phyloP scores from a whole-genome alignment of 2,113 vertebrate species.

The Rissa tridactyla region DNA sequence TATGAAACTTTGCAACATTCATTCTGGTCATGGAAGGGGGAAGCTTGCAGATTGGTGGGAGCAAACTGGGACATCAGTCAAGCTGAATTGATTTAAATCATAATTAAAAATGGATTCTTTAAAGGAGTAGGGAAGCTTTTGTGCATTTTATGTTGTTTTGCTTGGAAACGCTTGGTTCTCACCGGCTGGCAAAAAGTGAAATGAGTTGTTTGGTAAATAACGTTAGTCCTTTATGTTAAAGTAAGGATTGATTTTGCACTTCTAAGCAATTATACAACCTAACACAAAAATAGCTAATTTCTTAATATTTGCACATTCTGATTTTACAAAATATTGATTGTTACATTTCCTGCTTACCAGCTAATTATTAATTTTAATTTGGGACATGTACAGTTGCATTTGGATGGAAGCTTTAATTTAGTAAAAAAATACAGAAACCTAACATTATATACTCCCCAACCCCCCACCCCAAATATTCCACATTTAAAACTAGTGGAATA shows the following conservation, averaged over 20 bases:
- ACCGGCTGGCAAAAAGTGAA: background rate
- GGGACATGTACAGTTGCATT: background rate
- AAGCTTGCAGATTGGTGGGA: background rate
- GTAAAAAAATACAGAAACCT: background rate
- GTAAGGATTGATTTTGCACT: background rate
- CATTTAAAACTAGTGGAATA: background rate
- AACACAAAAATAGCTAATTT: background rate
- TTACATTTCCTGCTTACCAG: background rate
- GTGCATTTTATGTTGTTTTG: background rate
- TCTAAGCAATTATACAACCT: background rate
- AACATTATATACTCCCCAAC: too few species aligned
- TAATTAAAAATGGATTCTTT: background rate
- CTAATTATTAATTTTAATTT: background rate
- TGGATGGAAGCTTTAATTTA: background rate
- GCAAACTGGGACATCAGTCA: background rate
- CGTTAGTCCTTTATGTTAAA: background rate
- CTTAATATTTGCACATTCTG: background rate
- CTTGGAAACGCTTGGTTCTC: background rate
- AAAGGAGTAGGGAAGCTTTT: background rate
- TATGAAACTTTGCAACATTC: background rate
- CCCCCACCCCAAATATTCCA: background rate
- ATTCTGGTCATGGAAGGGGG: background rate
- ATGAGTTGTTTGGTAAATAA: background rate
- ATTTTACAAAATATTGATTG: background rate
- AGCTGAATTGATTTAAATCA: background rate